Conservation (phyloP, 2,113 vertebrate genomes). For the Austrofundulus limnaeus region DNA sequence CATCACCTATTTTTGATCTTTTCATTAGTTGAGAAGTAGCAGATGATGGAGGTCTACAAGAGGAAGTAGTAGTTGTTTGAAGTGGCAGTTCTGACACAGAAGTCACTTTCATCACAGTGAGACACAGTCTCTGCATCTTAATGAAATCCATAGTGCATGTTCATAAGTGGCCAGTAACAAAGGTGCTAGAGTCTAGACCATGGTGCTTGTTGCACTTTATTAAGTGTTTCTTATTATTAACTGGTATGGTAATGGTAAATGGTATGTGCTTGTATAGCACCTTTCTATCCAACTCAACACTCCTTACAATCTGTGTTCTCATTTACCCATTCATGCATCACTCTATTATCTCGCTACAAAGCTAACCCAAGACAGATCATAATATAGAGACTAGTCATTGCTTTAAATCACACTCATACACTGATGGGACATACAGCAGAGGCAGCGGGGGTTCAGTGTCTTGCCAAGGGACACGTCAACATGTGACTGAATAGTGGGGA, state of each 20-base stretch:
- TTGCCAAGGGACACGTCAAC: no score
- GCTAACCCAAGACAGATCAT: no score
- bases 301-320: no score
- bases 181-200: slow-evolving; percentile 27
- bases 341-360: no score
- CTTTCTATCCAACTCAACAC: no score
- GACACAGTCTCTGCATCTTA: slow-evolving; percentile 60
- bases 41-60: slow-evolving; percentile 61
- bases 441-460: no score
- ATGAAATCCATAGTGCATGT: slow-evolving; percentile 79
- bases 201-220: slow-evolving; percentile 34
- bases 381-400: no score
- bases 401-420: no score
- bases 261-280: no score
- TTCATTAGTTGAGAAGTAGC: slow-evolving; percentile 69
- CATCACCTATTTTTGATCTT: slow-evolving; percentile 51
- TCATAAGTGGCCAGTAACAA: slow-evolving; percentile 65
- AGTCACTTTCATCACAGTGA: slow-evolving; percentile 74
- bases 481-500: no score
- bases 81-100: slow-evolving; percentile 59
- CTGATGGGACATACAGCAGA: no score
- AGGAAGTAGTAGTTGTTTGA: slow-evolving; percentile 71
- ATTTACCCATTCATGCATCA: no score
- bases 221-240: slow-evolving; percentile 4
- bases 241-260: background rate